Base-by-base conservation (phyloP, 92 coral and sea anemone genomes). In the Heteractis magnifica region DNA sequence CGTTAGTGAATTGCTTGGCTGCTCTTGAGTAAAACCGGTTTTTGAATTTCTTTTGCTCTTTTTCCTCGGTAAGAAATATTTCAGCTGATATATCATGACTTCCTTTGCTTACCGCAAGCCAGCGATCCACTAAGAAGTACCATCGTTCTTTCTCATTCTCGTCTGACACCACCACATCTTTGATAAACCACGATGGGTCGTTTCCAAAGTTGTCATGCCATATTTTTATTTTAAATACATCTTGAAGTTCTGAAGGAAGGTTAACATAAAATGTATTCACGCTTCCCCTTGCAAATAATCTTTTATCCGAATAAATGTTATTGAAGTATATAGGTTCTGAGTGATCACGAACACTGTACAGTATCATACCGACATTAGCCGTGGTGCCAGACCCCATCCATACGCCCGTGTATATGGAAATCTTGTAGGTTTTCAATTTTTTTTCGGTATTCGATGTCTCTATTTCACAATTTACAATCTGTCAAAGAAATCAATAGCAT, bases 121-220 rank as follows among this genome's bases (percentile, higher is more conserved):
- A 81, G 8, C 73, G 73, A 70, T 81, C 65, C 3, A 81, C 90
- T 68, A 92, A 77, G 72, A 94, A 90, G 79, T 83, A 52, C 92
- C 93, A 94, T 55, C 75, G 65, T 58, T 90, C 80, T 10, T 83
- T 86, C 44, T 86, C 68, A 21, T 83, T 62, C 51, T 84, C 60
- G 18, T 90, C 94, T 50, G 88, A 84, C 13, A 94, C 77, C 4
- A 89, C 83, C 11, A 94, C 56, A 14, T 86, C 82, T 6, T 85
- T 82, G 5, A 92, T 77, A 80, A 88, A 94, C 98, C 98, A 94
- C 6, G 92, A 91, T 10, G 98, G 98, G 70, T 87, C 79, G 4
- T 51, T 13, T 3, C 98, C 95, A 55, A 81, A 79, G 79, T 93
- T 93, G 80, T 94, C 98, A 71, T 94, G 98, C 98, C 98, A 94